Evolutionary conservation across 2,797 vertebrate genomes (phyloP), one percentile per base, ranked within the genome.

Genomic region (Babyrousa celebensis): DNA sequence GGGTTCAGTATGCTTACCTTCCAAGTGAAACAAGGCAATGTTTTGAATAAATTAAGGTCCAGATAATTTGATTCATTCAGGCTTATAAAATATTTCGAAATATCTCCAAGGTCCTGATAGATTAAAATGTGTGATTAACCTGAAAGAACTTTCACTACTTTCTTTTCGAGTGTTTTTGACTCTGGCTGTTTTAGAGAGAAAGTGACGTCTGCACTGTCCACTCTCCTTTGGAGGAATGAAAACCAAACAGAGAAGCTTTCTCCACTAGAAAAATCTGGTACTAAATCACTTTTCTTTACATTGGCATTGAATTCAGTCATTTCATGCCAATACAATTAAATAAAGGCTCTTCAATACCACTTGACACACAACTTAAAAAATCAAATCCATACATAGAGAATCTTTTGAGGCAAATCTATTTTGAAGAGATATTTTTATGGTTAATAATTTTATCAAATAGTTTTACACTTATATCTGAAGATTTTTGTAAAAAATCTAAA

Each of bases 291-390:
- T n/a, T 83, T 92, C n/a, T 58, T 52, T 95, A 62, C 68, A 71
- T 70, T 23, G 68, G 29, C 65, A 43, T 65, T 27, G 63, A 85
- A 91, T 60, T 74, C 21, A 94, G 74, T 93, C 23, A 83, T 93
- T 95, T 94, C 63, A 78, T 36, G 36, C 16, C 23, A 93, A 70
- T 74, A 56, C 58, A 92, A 89, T 91, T 78, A 94, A 90, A 96
- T 86, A 90, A 91, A 48, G 25, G 10, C 52, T 92, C 84, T 90
- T 90, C 43, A 89, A 15, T 20, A 91, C 25, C 18, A 78, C 18
- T 72, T 85, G 91, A 36, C 90, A 87, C 36, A 80, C 7, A 89
- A 56, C 91, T 92, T 78, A 58, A 93, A 85, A 97, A 97, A 56
- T n/a, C 32, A 88, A 89, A 85, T 92, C 52, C 43, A 60, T 40